phyloP scores from a whole-genome alignment of 2,888 invertebrate species.

The Eilema griseolum region DNA sequence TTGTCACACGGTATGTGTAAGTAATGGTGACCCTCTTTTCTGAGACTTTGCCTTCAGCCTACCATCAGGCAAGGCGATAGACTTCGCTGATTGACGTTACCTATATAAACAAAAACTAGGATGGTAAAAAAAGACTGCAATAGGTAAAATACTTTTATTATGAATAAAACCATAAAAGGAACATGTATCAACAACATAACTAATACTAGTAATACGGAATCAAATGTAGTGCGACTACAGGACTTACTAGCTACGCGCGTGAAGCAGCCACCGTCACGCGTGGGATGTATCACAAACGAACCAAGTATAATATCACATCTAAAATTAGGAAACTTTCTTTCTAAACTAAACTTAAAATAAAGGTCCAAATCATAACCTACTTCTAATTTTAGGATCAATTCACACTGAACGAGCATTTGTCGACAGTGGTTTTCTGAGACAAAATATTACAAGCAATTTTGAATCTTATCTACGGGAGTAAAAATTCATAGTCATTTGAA shows the following conservation, averaged over 20 bases:
- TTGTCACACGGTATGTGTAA: too few species aligned
- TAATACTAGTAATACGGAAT: conserved; percentile 56
- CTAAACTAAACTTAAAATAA: conserved; percentile 17
- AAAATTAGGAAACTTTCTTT: conserved; percentile 35
- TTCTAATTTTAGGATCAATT: background rate
- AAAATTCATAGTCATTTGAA: too few species aligned
- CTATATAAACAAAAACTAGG: too few species aligned
- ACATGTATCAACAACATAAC: conserved; percentile 60
- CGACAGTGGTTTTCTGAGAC: too few species aligned
- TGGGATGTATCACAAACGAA: conserved; percentile 18
- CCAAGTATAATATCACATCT: conserved; percentile 42
- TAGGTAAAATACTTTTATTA: conserved; percentile 64
- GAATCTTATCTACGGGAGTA: too few species aligned
- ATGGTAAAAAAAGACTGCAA: background rate
- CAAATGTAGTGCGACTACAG: conserved; percentile 54
- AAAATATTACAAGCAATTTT: too few species aligned
- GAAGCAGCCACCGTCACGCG: conserved; percentile 27
- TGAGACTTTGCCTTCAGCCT: too few species aligned
- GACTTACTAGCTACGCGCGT: conserved; percentile 53
- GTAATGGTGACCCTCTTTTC: too few species aligned
- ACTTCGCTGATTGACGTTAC: too few species aligned
- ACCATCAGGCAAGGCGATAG: too few species aligned
- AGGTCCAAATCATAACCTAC: conserved; percentile 1
- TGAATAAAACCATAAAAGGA: conserved; percentile 63
- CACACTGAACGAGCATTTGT: too few species aligned